Percentiles rank a stretch among this genome's conserved stretches.
Evolutionary conservation across 2,888 invertebrate species (phyloP).

Genomic region (Agrochola circellaris): DNA sequence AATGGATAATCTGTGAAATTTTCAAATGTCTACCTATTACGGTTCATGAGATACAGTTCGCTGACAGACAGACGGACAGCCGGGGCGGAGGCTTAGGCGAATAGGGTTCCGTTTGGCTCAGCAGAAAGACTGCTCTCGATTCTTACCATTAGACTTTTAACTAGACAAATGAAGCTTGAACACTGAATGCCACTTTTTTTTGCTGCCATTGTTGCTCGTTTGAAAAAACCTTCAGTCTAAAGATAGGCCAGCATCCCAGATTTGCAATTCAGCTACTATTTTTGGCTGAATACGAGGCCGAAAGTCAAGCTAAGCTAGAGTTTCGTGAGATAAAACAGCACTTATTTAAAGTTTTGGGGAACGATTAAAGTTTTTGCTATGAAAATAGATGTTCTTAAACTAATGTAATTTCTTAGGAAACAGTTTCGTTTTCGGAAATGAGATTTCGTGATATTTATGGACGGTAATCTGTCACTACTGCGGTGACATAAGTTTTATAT

Average conservation of each 20-base stretch:
- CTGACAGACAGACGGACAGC: too few species aligned
- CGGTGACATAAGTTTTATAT: conserved; percentile 3
- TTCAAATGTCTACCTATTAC: too few species aligned
- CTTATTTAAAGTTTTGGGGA: conserved; percentile 47
- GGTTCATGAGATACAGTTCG: too few species aligned
- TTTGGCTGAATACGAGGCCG: conserved; percentile 37
- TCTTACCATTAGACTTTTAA: not conserved
- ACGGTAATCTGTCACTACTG: not conserved
- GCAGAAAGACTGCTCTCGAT: not conserved
- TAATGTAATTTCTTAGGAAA: conserved; percentile 33
- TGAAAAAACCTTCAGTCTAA: conserved; percentile 8
- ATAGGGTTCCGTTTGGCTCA: too few species aligned
- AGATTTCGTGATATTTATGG: conserved; percentile 15
- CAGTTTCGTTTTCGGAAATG: conserved; percentile 39
- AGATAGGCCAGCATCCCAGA: conserved; percentile 36
- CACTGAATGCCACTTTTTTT: not conserved
- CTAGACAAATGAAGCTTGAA: not conserved
- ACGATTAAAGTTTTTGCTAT: conserved; percentile 48
- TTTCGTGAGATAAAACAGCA: conserved; percentile 42
- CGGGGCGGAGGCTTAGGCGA: too few species aligned
- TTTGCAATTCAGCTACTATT: conserved; percentile 41
- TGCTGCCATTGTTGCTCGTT: not conserved
- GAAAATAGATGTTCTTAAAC: conserved; percentile 30
- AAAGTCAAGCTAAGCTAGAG: conserved; percentile 33
- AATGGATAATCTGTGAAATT: too few species aligned